Conservation (phyloP, 2,888 invertebrate genomes). For the Embidobia sp. region DNA sequence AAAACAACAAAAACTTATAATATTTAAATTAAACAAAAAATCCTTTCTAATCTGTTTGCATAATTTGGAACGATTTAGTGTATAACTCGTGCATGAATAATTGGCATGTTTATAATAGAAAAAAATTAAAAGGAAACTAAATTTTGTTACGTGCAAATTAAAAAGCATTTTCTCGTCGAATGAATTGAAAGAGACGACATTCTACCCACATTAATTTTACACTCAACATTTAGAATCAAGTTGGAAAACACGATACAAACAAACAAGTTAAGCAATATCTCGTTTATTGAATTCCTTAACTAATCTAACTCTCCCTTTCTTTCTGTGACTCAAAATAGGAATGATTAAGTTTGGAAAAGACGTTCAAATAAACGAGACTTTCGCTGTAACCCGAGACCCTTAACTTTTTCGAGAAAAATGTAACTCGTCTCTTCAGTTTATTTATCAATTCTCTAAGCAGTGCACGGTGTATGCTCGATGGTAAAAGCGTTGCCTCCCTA, state of each 20-base stretch:
- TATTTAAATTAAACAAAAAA: neutral
- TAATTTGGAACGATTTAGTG: constrained; percentile 8
- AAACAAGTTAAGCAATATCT: no score
- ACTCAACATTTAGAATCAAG: neutral
- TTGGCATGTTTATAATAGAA: constrained; percentile 38
- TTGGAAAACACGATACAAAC: no score
- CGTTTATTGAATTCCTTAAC: no score
- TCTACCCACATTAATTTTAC: neutral
- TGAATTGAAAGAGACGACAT: neutral
- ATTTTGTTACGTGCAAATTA: neutral
- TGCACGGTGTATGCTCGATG: constrained; percentile 53
- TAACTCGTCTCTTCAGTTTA: constrained; percentile 46
- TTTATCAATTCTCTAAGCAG: constrained; percentile 51
- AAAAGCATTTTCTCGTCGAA: no score
- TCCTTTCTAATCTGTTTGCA: constrained; percentile 1
- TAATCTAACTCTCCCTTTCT: no score
- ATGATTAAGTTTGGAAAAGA: constrained; percentile 13
- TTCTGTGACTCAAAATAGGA: neutral
- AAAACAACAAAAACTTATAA: no score
- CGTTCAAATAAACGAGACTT: constrained; percentile 29
- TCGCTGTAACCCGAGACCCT: constrained; percentile 21
- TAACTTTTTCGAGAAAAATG: constrained; percentile 6
- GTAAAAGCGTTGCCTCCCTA: constrained; percentile 45
- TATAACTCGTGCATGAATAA: constrained; percentile 54
- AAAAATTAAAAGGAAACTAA: constrained; percentile 14